Evolutionary conservation across 2,888 invertebrate species (phyloP).

Genomic region (Idaea aversata): DNA sequence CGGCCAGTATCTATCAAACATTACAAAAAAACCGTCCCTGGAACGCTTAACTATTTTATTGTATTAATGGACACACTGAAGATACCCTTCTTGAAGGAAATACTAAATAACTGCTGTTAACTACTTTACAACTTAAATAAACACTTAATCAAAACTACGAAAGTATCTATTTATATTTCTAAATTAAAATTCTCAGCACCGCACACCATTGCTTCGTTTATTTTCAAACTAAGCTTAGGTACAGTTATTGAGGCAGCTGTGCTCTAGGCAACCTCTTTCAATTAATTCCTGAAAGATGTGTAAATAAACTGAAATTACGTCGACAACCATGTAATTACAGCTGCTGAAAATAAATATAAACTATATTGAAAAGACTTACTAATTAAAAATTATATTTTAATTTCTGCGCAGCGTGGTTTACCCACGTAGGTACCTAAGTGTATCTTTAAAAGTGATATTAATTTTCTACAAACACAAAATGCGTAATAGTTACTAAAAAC

Average conservation of each 20-base stretch:
- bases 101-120: neutral
- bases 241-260: conserved; percentile 25
- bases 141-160: neutral
- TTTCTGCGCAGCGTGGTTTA: too few relatives aligned
- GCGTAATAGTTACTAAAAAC: too few relatives aligned
- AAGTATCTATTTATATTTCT: neutral
- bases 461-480: too few relatives aligned
- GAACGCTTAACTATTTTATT: too few relatives aligned
- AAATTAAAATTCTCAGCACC: conserved; percentile 5
- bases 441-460: too few relatives aligned
- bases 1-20: too few relatives aligned
- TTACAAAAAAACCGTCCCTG: too few relatives aligned
- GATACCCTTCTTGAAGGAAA: too few relatives aligned
- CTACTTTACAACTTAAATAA: neutral
- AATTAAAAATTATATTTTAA: too few relatives aligned
- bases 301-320: conserved; percentile 43
- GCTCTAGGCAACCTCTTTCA: conserved; percentile 26
- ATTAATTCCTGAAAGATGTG: conserved; percentile 42
- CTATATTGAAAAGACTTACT: neutral
- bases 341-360: conserved; percentile 12
- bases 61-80: too few relatives aligned
- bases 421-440: too few relatives aligned
- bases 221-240: conserved; percentile 11
- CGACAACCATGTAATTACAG: conserved; percentile 39
- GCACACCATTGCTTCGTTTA: conserved; percentile 9